Evolutionary conservation across 2,113 vertebrate genomes (phyloP).

Genomic region (Malurus alboscapulatus): DNA sequence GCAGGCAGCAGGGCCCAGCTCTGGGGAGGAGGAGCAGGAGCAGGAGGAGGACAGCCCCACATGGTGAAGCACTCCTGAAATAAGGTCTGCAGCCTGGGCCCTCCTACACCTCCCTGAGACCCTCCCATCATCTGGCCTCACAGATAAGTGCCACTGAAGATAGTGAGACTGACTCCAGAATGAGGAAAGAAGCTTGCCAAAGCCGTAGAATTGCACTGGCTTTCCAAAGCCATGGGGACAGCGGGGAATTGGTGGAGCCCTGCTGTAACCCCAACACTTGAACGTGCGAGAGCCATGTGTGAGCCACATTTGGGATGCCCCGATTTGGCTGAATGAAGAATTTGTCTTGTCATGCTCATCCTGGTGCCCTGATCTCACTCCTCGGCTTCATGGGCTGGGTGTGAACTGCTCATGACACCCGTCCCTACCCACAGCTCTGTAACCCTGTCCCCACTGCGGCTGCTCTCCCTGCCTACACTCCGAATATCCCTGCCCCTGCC

Average conservation of each 20-base stretch:
- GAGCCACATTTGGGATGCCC: background rate
- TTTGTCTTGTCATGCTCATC: background rate
- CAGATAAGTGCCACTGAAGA: no score
- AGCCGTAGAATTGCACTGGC: background rate
- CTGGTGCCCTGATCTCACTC: background rate
- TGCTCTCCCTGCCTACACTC: background rate
- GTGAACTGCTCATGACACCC: background rate
- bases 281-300: rapidly evolving
- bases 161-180: background rate
- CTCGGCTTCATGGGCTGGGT: background rate
- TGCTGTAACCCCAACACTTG: background rate
- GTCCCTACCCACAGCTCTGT: background rate
- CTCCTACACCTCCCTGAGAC: background rate
- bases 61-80: background rate
- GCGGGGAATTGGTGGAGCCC: background rate
- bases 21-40: background rate
- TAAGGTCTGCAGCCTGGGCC: background rate
- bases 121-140: background rate
- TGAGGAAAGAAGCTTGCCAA: rapidly evolving
- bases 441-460: background rate
- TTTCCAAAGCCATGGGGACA: background rate
- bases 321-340: background rate
- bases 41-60: background rate
- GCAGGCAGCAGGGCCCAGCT: background rate
- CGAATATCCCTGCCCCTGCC: background rate